Evolutionary conservation across 2,797 vertebrate species (phyloP), one percentile per base, ranked within the genome.

Genomic region (Hozukius guyotensis): DNA sequence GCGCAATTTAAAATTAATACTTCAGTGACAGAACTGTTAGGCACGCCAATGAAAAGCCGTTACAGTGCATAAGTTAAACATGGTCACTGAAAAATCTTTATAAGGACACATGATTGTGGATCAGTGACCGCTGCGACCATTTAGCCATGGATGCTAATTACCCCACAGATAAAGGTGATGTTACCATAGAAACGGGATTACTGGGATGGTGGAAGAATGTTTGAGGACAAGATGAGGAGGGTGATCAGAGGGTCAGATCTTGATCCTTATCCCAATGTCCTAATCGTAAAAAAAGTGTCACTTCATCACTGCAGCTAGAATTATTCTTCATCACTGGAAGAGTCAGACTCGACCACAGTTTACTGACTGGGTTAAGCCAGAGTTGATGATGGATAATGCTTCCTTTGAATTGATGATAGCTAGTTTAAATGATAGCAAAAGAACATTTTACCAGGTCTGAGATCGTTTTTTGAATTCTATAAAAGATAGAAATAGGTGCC

Each of bases 121-220:
- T 67, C 34, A 62, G 18, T 64, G 8, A 70, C 34, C 2, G 38
- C 32, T 27, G 24, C 25, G 20, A 57, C 22, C 14, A 49, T 70
- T 71, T 36, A 65, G 34, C 16, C 24, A 20, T 6, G n/a, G n/a
- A 55, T 66, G 24, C 55, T 63, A 66, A 79, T 49, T 66, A 77
- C 20, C 13, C 20, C 22, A 36, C n/a, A 68, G 62, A 69, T 62
- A 31, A 73, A 82, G 3, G 22, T 31, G 16, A 31, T 16, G 67
- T 82, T 72, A 53, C 75, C 63, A 80, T 70, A 73, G 80, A 71
- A 87, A 88, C 75, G 7, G 29, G 34, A 57, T 25, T 34, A 76
- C 31, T 55, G 25, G 68, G 60, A 73, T 12, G 13, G 68, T 14
- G 27, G 31, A 75, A 24, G 49, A 82, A 89, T 75, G 60, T 77